Conservation (phyloP, 1,140 invertebrate species). For the Copidosoma floridanum region DNA sequence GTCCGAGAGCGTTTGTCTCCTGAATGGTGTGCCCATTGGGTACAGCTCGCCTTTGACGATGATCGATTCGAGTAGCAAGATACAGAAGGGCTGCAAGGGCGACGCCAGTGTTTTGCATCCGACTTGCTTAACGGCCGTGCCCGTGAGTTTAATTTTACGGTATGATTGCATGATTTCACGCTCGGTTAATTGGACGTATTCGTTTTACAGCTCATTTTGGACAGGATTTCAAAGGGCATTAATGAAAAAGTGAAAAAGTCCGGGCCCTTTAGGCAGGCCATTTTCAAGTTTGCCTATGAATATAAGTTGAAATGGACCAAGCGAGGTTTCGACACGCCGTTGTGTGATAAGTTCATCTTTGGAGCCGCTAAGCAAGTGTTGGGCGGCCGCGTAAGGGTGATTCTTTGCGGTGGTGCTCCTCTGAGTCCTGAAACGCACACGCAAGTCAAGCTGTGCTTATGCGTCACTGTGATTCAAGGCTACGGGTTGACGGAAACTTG, state of each 20-base stretch:
- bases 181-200: neutral
- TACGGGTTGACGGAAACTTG: conserved; percentile 98
- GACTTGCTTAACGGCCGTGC: conserved; percentile 93
- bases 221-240: conserved; percentile 93
- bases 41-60: conserved; percentile 95
- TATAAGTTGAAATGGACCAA: conserved; percentile 87
- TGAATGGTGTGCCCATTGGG: conserved; percentile 89
- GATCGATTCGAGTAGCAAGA: conserved; percentile 93
- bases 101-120: conserved; percentile 89
- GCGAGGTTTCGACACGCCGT: conserved; percentile 79
- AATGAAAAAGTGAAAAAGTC: conserved; percentile 85
- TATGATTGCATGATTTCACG: neutral
- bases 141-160: conserved; percentile 62
- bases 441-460: conserved; percentile 91
- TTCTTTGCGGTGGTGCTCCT: conserved; percentile 92
- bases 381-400: conserved; percentile 82
- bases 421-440: conserved; percentile 93
- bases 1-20: conserved; percentile 70
- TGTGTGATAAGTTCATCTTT: conserved; percentile 68
- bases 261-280: conserved; percentile 69
- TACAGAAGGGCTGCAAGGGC: conserved; percentile 87
- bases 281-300: conserved; percentile 89
- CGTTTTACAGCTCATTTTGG: conserved; percentile 78
- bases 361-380: conserved; percentile 71
- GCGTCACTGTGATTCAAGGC: conserved; percentile 86